Base-by-base conservation (phyloP, 2,888 invertebrate genomes). In the Sphaerophoria taeniata region DNA sequence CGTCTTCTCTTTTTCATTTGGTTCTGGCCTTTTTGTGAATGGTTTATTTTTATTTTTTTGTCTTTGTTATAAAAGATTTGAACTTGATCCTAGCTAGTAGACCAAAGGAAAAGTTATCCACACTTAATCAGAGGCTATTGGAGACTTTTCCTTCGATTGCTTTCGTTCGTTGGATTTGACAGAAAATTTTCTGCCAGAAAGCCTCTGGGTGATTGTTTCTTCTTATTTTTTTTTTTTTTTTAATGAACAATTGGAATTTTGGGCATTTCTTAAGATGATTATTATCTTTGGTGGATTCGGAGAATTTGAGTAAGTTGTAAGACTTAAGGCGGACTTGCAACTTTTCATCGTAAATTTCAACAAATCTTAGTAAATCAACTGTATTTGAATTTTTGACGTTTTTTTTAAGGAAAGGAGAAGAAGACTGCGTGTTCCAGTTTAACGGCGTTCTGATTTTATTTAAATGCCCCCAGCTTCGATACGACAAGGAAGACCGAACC, bases 61-160 rank as follows among this genome's bases (percentile, higher is more conserved):
- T 39, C 45, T 58, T 34, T 63, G 24, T 61, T n/a, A 12, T 60
- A 24, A 24, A 24, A 6, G 24, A 55, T n/a, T 51, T 65, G 47
- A 60, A 67, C 33, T 36, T 56, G 34, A 58, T 24, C 43, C 43
- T 36, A 16, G 36, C 56, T n/a, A n/a, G 11, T 11, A 36, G 53
- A 45, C 55, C 36, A 63, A 53, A 74, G 43, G 36, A 55, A 43
- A 55, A 69, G 49, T 49, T 69, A 58, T 77, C 69, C 31, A 63
- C 56, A 77, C 73, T 74, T 70, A 77, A 78, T 83, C 78, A 78
- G 72, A 58, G 34, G 34, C 61, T 69, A 55, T 79, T 36, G 39
- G 58, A 65, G 61, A 72, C 65, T 67, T 43, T 9, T 72, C 55
- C 45, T 73, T 47, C 36, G 60, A 73, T 73, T 73, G 53, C 60